Evolutionary conservation across 2,113 vertebrate species (phyloP).

Genomic region (Aythya baeri): DNA sequence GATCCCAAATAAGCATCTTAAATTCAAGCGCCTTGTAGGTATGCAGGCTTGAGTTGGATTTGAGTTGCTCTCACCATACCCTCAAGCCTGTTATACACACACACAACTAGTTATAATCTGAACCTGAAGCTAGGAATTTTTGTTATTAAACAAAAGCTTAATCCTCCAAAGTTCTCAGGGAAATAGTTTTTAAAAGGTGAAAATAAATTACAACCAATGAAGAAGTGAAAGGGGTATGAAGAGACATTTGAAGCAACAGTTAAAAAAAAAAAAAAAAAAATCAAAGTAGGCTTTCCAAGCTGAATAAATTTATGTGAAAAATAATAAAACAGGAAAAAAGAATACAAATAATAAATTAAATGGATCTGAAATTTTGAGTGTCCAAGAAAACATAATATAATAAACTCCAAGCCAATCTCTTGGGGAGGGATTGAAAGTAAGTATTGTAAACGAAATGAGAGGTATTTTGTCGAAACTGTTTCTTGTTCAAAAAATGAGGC

Average conservation of each 20-base stretch:
- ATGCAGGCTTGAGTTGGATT: background rate
- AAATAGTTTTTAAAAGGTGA: slow-evolving; percentile 15
- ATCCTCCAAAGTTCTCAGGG: background rate
- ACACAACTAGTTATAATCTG: background rate
- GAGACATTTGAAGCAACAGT: background rate
- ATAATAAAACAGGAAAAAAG: slow-evolving; percentile 3
- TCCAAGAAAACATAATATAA: background rate
- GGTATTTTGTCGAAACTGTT: background rate
- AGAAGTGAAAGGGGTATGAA: background rate
- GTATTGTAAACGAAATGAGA: background rate
- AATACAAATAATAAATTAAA: slow-evolving; percentile 11
- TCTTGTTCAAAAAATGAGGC: slow-evolving; percentile 4
- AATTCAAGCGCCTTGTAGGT: background rate
- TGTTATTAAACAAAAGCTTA: slow-evolving; percentile 18
- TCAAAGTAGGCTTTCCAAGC: background rate
- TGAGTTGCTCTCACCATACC: background rate
- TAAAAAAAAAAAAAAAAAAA: background rate
- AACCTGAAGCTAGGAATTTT: background rate
- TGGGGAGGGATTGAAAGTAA: slow-evolving; percentile 8
- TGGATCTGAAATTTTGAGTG: background rate
- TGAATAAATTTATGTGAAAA: background rate
- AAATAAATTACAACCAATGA: background rate
- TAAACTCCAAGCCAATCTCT: background rate
- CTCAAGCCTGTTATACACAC: background rate
- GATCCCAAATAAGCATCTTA: background rate